A percentile compares a stretch with the other conserved stretches of the same genome.
Evolutionary conservation across 2,888 invertebrate genomes (phyloP).

Genomic region (Cylloceria caligata): DNA sequence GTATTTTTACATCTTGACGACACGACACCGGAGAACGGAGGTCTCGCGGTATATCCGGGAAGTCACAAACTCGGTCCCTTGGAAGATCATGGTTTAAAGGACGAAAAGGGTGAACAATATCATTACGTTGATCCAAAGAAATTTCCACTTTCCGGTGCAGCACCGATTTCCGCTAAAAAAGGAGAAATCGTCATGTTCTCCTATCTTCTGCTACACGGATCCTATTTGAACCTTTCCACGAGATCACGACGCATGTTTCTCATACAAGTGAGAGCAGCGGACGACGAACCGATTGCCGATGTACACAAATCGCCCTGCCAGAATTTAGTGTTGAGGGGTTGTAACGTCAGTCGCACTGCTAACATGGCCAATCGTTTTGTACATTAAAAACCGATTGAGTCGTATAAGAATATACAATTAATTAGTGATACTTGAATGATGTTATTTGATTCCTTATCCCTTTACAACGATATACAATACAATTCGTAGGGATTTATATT

Average conservation of each 20-base stretch:
- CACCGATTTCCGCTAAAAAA: conserved; percentile 85
- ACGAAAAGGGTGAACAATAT: conserved; percentile 83
- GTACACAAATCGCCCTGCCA: conserved; percentile 86
- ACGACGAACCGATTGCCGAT: conserved; percentile 85
- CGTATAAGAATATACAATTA: background rate
- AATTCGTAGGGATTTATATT: background rate
- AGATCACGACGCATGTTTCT: conserved; percentile 86
- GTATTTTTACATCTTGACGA: conserved; percentile 87
- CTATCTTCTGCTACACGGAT: conserved; percentile 87
- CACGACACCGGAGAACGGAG: conserved; percentile 87
- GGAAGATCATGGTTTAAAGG: conserved; percentile 85
- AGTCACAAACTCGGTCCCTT: conserved; percentile 87
- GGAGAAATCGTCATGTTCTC: conserved; percentile 88
- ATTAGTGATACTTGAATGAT: background rate
- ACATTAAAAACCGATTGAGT: conserved; percentile 34
- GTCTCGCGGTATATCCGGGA: conserved; percentile 87
- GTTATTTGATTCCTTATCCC: background rate
- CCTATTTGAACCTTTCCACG: conserved; percentile 85
- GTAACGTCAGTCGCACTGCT: conserved; percentile 83
- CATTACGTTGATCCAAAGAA: conserved; percentile 86
- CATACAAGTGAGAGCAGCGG: conserved; percentile 86
- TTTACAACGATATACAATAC: background rate
- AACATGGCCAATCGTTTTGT: conserved; percentile 80
- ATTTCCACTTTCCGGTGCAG: conserved; percentile 85
- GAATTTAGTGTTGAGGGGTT: conserved; percentile 86